Conservation (phyloP, 64 coral and sea anemone genomes). For the Anthopleura sola region DNA sequence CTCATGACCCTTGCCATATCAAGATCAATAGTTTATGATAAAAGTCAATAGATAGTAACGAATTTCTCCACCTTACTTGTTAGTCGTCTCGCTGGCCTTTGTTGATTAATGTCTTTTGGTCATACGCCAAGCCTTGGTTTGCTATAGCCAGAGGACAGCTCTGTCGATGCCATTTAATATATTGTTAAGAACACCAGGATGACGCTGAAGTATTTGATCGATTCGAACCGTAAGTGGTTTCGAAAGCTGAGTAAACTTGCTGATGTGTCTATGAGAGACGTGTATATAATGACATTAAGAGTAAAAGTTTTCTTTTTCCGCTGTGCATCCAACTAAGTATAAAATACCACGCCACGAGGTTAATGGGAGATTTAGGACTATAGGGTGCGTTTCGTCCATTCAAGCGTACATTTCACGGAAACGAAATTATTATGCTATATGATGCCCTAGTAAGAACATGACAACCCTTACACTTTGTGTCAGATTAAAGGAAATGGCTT, state of each 20-base stretch:
- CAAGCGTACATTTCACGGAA: background rate
- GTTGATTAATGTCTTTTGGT: background rate
- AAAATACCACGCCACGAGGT: background rate
- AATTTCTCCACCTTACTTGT: too few species aligned
- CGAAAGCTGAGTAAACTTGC: background rate
- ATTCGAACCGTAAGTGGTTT: background rate
- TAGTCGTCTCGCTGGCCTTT: background rate
- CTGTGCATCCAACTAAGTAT: background rate
- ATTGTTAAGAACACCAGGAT: background rate
- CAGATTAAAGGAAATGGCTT: background rate
- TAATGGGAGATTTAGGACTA: background rate
- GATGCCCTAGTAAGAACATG: background rate
- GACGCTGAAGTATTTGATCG: background rate
- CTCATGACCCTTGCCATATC: too few species aligned
- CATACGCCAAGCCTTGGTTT: background rate
- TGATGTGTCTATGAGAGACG: background rate
- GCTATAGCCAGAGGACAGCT: background rate
- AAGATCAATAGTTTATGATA: too few species aligned
- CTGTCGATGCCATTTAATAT: background rate
- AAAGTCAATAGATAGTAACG: too few species aligned
- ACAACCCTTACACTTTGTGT: background rate
- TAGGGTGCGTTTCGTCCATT: background rate
- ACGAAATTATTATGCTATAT: background rate
- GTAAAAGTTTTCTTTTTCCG: background rate
- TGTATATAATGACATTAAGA: background rate